Conservation (phyloP, 2,888 invertebrate species). For the Synanthedon andrenaeformis region DNA sequence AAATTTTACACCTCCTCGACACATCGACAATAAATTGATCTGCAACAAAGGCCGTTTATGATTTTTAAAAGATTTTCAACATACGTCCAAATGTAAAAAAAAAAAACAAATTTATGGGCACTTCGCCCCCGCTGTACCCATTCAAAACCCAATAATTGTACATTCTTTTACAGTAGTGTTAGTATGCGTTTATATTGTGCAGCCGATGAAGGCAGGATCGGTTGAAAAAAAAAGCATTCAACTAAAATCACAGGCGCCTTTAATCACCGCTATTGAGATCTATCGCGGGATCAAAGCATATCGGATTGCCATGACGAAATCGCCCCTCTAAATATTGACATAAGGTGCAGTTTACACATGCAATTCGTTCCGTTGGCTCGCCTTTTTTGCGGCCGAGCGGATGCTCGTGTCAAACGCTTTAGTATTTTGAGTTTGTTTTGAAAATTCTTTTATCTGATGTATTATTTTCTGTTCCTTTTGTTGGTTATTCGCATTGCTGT, state of each 20-base stretch:
- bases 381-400: constrained; percentile 62
- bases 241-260: constrained; percentile 70
- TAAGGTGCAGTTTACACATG: constrained; percentile 47
- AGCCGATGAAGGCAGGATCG: constrained; percentile 52
- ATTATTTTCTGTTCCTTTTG: constrained; percentile 64
- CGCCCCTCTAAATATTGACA: constrained; percentile 46
- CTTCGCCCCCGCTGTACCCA: constrained; percentile 69
- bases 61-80: constrained; percentile 61
- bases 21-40: constrained; percentile 48
- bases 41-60: constrained; percentile 45
- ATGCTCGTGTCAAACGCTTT: constrained; percentile 71
- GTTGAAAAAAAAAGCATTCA: constrained; percentile 57
- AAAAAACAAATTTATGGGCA: constrained; percentile 67
- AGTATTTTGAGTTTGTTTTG: constrained; percentile 72
- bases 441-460: constrained; percentile 71
- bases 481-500: constrained; percentile 33
- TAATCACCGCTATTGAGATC: constrained; percentile 71
- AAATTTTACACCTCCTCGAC: constrained; percentile 36
- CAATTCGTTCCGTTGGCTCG: constrained; percentile 38
- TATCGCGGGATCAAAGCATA: constrained; percentile 64
- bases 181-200: constrained; percentile 65
- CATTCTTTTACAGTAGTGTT: constrained; percentile 71
- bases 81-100: constrained; percentile 30
- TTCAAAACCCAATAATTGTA: constrained; percentile 70
- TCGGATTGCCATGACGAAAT: constrained; percentile 46